phyloP scores from a whole-genome alignment of 1,140 invertebrate species.

The Drosophila lacteicornis region DNA sequence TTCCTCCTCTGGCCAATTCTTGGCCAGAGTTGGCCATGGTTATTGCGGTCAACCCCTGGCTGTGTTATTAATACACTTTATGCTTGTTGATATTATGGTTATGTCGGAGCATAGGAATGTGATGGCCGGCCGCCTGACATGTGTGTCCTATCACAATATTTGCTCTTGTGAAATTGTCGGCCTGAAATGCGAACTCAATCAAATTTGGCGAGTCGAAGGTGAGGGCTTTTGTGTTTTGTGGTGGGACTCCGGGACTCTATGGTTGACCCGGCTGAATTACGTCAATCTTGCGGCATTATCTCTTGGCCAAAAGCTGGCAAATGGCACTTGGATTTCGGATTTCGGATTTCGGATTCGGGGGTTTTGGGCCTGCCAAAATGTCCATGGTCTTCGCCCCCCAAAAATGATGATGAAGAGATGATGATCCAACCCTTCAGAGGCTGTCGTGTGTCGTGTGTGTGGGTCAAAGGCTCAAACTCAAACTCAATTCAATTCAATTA shows the following conservation, averaged over 20 bases:
- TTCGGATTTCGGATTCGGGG: too few relatives aligned
- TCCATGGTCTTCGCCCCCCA: neutral
- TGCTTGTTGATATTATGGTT: slow-evolving; percentile 49
- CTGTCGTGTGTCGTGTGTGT: neutral
- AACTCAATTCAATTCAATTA: slow-evolving; percentile 48
- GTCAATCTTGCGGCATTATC: slow-evolving; percentile 51
- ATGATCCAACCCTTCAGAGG: slow-evolving; percentile 34
- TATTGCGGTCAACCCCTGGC: slow-evolving; percentile 25
- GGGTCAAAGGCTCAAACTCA: slow-evolving; percentile 17
- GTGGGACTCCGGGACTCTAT: slow-evolving; percentile 13
- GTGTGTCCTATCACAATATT: slow-evolving; percentile 53
- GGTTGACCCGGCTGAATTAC: slow-evolving; percentile 44
- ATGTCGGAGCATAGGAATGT: slow-evolving; percentile 10
- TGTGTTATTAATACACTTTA: slow-evolving; percentile 49
- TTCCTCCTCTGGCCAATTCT: neutral
- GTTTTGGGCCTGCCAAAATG: slow-evolving; percentile 2
- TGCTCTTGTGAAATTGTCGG: slow-evolving; percentile 33
- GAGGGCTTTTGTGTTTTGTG: slow-evolving; percentile 37
- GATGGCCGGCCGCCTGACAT: slow-evolving; percentile 6
- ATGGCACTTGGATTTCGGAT: slow-evolving; percentile 9
- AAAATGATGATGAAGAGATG: slow-evolving; percentile 4
- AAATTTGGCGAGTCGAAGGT: slow-evolving; percentile 34
- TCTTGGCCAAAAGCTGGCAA: slow-evolving; percentile 15
- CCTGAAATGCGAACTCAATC: slow-evolving; percentile 42
- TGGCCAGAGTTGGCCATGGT: neutral